A percentile compares a stretch with the other conserved stretches of the same genome.
Conservation (phyloP, 2,797 vertebrate species). For the Pipistrellus pipistrellus region DNA sequence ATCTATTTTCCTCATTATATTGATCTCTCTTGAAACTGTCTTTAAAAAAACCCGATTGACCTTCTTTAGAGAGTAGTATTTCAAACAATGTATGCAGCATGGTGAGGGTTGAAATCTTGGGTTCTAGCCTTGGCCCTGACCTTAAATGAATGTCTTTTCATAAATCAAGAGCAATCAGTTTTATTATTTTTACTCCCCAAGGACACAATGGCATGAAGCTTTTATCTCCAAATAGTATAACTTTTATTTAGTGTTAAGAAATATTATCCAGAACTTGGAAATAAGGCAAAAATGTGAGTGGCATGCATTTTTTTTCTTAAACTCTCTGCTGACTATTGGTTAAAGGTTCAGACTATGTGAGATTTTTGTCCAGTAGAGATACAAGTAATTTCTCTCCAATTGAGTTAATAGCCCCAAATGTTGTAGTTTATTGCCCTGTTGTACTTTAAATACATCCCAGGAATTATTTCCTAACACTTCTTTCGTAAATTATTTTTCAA, state of each 20-base stretch:
- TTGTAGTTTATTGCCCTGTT: background rate
- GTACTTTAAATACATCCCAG: background rate
- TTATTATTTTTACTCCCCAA: conserved; percentile 50
- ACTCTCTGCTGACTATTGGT: background rate
- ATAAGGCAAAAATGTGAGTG: background rate
- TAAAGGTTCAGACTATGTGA: background rate
- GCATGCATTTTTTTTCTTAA: background rate
- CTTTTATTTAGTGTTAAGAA: conserved; percentile 18
- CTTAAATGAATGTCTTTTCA: conserved; percentile 6
- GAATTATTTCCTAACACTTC: conserved; percentile 26
- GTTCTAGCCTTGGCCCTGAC: conserved; percentile 28
- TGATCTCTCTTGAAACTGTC: background rate
- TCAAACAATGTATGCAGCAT: background rate
- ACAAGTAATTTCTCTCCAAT: background rate
- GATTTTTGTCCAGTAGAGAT: background rate
- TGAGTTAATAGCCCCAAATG: background rate
- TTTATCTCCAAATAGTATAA: conserved; percentile 12
- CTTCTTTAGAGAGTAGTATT: conserved; percentile 36
- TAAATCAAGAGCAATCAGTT: conserved; percentile 15
- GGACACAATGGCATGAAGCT: background rate
- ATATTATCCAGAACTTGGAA: conserved; percentile 47
- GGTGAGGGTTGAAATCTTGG: background rate
- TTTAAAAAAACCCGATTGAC: background rate
- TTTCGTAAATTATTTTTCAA: conserved; percentile 58
- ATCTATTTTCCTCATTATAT: background rate